These are phyloP conservation scores for Sinhomidia bicolor DNA, from an alignment of 2,888 invertebrate species.

Conservation along the genomic window DNA sequence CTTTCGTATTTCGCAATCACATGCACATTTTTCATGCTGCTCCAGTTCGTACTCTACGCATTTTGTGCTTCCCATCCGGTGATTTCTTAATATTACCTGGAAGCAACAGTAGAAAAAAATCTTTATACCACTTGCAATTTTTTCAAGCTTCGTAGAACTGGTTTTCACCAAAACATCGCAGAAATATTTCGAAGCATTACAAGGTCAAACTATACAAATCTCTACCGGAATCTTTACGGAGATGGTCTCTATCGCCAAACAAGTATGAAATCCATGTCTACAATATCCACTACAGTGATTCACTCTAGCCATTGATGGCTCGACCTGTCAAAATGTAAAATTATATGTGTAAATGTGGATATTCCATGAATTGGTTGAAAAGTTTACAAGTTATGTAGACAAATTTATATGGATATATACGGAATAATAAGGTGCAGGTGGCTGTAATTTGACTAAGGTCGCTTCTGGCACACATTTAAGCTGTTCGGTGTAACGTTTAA, in stretches of 20 bases:
- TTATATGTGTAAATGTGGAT: too few relatives aligned
- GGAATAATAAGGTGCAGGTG: conserved; percentile 64
- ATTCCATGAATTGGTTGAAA: too few relatives aligned
- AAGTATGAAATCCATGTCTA: conserved; percentile 30
- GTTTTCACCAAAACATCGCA: too few relatives aligned
- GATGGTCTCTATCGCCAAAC: conserved; percentile 53
- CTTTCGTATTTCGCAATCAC: conserved; percentile 57
- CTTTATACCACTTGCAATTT: too few relatives aligned
- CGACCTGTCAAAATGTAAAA: conserved; percentile 49
- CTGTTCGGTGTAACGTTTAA: conserved; percentile 30
- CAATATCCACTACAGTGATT: conserved; percentile 71
- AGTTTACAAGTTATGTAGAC: too few relatives aligned
- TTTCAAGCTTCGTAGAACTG: too few relatives aligned
- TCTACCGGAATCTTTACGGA: conserved; percentile 66
- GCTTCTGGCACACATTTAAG: conserved; percentile 53
- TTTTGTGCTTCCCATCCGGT: not conserved
- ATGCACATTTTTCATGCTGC: conserved; percentile 71
- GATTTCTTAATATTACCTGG: conserved; percentile 42
- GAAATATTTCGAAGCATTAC: too few relatives aligned
- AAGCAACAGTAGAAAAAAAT: too few relatives aligned
- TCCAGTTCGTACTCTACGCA: conserved; percentile 70
- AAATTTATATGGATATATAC: conserved; percentile 39
- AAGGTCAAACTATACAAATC: too few relatives aligned
- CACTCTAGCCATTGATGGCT: conserved; percentile 68
- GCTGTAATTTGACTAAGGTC: conserved; percentile 53